These are phyloP conservation scores for Actinia tenebrosa DNA, from an alignment of 64 coral and sea anemone species.

Conservation along the genomic window DNA sequence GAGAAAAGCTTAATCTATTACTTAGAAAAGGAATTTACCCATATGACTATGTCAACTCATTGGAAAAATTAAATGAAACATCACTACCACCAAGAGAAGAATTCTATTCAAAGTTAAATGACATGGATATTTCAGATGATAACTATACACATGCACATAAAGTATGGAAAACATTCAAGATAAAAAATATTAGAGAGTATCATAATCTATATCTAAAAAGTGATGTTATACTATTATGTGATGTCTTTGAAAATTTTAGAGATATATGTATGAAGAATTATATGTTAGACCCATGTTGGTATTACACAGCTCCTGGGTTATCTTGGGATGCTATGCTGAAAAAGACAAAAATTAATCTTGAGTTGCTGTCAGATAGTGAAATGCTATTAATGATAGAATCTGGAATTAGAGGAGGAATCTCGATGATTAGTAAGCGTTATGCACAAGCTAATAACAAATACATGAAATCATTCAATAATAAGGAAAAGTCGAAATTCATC, in stretches of 20 bases:
- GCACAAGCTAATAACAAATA: not conserved
- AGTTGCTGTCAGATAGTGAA: not conserved
- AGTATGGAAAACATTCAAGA: not conserved
- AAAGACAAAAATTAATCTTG: not conserved
- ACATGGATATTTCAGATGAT: no score
- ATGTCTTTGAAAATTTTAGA: not conserved
- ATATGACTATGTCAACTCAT: slow-evolving; percentile 1
- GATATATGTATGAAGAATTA: not conserved
- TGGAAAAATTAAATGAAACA: not conserved
- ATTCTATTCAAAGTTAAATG: not conserved
- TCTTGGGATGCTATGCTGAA: not conserved
- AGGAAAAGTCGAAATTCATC: not conserved
- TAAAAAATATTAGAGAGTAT: not conserved
- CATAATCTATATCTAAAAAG: not conserved
- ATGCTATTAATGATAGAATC: slow-evolving; percentile 5
- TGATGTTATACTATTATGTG: not conserved
- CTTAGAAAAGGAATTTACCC: slow-evolving; percentile 38
- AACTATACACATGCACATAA: not conserved
- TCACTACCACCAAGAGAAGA: no score
- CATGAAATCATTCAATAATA: not conserved
- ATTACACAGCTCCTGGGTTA: not conserved
- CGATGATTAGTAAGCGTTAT: not conserved
- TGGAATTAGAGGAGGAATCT: not conserved
- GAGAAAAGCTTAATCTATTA: no score
- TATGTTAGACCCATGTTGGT: not conserved